These are phyloP conservation scores for Galeruca laticollis DNA, from an alignment of 2,888 invertebrate species.

Conservation along the genomic window DNA sequence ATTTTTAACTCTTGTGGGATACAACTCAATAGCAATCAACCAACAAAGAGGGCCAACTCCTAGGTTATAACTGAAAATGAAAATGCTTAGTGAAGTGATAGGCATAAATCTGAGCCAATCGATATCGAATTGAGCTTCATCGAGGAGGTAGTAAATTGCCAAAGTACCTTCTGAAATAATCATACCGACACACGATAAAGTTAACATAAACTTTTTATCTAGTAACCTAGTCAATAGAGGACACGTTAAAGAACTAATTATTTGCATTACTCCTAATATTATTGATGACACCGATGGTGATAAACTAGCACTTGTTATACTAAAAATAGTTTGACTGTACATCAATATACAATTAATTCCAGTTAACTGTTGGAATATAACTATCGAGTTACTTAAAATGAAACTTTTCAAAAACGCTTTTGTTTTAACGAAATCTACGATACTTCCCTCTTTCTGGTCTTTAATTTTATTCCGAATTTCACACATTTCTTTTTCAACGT, in stretches of 20 bases:
- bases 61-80: conserved; percentile 76
- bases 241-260: conserved; percentile 78
- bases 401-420: conserved; percentile 82
- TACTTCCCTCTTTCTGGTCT: conserved; percentile 13
- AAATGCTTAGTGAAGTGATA: conserved; percentile 7
- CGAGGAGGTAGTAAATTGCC: conserved; percentile 72
- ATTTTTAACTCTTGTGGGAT: conserved; percentile 75
- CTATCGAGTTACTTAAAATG: conserved; percentile 77
- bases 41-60: conserved; percentile 82
- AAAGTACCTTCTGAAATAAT: conserved; percentile 65
- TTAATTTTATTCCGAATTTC: conserved; percentile 29
- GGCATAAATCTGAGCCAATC: conserved; percentile 5
- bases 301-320: conserved; percentile 72
- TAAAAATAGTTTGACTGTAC: conserved; percentile 80
- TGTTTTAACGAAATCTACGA: conserved; percentile 17
- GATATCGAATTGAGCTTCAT: conserved; percentile 59
- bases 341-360: conserved; percentile 86
- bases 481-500: conserved; percentile 25
- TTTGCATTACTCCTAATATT: conserved; percentile 83
- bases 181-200: conserved; percentile 79
- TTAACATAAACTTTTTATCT: conserved; percentile 79
- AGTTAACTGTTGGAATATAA: conserved; percentile 85
- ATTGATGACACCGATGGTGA: conserved; percentile 77
- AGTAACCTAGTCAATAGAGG: conserved; percentile 82
- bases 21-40: conserved; percentile 85